These are phyloP conservation scores for Pomacea canaliculata DNA, from an alignment of 2,888 invertebrate species.

Conservation along the genomic window DNA sequence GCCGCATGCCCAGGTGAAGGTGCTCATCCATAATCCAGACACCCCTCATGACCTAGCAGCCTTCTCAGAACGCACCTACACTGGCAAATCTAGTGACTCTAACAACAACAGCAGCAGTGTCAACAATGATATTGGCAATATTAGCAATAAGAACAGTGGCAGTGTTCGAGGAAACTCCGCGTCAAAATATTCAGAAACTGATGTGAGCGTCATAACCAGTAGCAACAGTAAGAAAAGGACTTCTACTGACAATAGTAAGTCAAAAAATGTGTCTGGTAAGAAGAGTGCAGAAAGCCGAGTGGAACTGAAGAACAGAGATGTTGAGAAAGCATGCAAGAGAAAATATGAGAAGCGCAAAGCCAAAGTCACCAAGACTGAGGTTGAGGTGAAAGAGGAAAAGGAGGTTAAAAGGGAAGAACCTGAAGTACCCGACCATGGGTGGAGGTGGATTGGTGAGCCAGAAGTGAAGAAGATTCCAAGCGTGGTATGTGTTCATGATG, in stretches of 20 bases:
- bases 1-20: constrained; percentile 43
- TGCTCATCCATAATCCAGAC: constrained; percentile 41
- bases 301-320: constrained; percentile 8
- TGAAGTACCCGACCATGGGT: constrained; percentile 48
- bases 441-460: constrained; percentile 55
- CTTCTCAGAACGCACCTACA: constrained; percentile 11
- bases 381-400: constrained; percentile 17
- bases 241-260: background rate
- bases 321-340: background rate
- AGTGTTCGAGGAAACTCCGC: background rate
- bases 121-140: constrained; percentile 5
- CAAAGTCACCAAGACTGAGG: constrained; percentile 18
- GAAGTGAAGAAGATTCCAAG: constrained; percentile 48
- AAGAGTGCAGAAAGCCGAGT: background rate
- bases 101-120: background rate
- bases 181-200: background rate
- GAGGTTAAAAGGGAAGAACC: constrained; percentile 19
- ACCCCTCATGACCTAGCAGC: constrained; percentile 37
- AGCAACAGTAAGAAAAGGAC: background rate
- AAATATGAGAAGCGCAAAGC: background rate
- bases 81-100: background rate
- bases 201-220: background rate
- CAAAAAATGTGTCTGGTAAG: background rate
- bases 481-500: constrained; percentile 23
- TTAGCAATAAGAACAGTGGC: constrained; percentile 14